Percentiles rank a stretch among this genome's conserved stretches.
These are phyloP conservation scores for Cancer borealis DNA, from an alignment of 2,888 invertebrate genomes.

Conservation along the genomic window DNA sequence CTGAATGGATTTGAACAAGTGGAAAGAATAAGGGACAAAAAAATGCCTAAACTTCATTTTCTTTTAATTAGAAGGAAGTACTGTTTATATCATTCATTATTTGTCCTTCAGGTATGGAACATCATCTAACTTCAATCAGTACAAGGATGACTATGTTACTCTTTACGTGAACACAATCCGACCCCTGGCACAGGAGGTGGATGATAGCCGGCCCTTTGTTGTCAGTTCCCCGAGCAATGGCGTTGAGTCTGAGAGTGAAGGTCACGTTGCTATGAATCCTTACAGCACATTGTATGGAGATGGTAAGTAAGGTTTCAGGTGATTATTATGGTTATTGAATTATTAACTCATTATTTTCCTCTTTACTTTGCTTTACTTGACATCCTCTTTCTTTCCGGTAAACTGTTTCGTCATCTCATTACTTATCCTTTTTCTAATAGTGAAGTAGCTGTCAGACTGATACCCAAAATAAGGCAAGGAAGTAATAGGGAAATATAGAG, in stretches of 20 bases:
- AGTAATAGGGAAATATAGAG: not conserved
- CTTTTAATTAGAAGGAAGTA: not conserved
- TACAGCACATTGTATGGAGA: slow-evolving; percentile 91
- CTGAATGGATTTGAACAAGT: no score
- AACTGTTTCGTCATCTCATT: not conserved
- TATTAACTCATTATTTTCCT: not conserved
- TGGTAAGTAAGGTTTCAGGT: slow-evolving; percentile 82
- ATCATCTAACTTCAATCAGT: slow-evolving; percentile 81
- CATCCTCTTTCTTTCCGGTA: not conserved
- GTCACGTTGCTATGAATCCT: slow-evolving; percentile 89
- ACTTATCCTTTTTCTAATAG: not conserved
- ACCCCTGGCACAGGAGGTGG: slow-evolving; percentile 84
- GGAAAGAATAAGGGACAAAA: no score
- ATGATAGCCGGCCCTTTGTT: slow-evolving; percentile 84
- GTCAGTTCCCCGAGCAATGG: slow-evolving; percentile 97
- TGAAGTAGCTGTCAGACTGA: not conserved
- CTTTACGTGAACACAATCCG: slow-evolving; percentile 90
- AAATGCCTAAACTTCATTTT: not conserved
- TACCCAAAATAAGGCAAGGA: not conserved
- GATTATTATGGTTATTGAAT: not conserved
- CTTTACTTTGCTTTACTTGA: not conserved
- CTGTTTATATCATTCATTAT: not conserved
- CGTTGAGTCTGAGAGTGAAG: slow-evolving; percentile 85
- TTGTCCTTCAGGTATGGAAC: slow-evolving; percentile 82
- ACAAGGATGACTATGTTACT: slow-evolving; percentile 88